A percentile compares a stretch with the other conserved stretches of the same genome.
Conservation (phyloP, 92 coral and sea anemone genomes). For the Metridium senile region DNA sequence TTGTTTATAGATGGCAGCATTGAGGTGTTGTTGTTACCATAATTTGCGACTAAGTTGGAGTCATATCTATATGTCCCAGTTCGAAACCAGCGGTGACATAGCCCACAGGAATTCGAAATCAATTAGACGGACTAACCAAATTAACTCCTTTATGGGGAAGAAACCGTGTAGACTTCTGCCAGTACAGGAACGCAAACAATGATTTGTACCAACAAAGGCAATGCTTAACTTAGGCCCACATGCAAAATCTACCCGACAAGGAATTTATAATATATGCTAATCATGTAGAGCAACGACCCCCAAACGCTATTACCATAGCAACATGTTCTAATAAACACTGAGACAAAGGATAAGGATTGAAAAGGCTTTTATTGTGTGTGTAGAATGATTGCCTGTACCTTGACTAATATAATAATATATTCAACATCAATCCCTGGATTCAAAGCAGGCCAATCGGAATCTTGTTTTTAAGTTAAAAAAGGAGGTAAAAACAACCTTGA, state of each 20-base stretch:
- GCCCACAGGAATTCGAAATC: neutral
- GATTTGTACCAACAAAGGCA: neutral
- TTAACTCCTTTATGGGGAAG: neutral
- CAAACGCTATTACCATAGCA: slow-evolving; percentile 10
- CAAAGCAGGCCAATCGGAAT: neutral
- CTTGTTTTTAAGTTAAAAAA: neutral
- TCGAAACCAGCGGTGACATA: neutral
- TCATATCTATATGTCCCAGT: neutral
- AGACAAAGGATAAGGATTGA: neutral
- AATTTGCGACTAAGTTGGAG: neutral
- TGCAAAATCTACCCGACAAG: neutral
- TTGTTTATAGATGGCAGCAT: neutral
- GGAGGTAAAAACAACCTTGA: neutral
- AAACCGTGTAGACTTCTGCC: neutral
- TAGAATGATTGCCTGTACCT: neutral
- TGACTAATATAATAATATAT: too few relatives aligned
- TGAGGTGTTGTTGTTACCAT: neutral
- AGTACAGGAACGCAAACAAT: neutral
- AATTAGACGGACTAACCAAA: too few relatives aligned
- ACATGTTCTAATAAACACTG: neutral
- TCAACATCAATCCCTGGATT: too few relatives aligned
- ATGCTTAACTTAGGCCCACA: neutral
- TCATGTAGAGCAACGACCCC: neutral
- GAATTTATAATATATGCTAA: slow-evolving; percentile 10
- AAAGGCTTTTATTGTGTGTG: neutral